Conservation (phyloP, 1,140 invertebrate genomes). For the Aleiodes sp. region DNA sequence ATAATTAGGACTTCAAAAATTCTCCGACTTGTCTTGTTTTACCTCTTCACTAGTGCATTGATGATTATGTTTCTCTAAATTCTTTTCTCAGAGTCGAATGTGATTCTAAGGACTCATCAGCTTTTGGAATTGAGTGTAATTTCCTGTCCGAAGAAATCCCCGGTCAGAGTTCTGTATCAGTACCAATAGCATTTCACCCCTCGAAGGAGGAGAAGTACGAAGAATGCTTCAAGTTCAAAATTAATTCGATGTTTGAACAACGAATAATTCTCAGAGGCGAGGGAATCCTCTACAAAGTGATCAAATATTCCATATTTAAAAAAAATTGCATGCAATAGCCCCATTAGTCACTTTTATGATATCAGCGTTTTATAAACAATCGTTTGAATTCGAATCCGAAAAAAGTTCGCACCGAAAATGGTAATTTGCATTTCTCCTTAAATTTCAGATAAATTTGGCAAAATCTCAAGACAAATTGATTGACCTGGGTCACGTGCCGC, state of each 20-base stretch:
- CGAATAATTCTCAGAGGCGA: constrained; percentile 56
- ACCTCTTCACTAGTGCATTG: too few species aligned
- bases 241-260: constrained; percentile 46
- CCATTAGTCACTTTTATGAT: too few species aligned
- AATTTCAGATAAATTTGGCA: constrained; percentile 49
- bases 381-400: too few species aligned
- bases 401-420: too few species aligned
- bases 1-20: too few species aligned
- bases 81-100: constrained; percentile 53
- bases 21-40: too few species aligned
- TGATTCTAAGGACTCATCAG: constrained; percentile 44
- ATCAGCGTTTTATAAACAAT: too few species aligned
- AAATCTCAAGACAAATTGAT: constrained; percentile 56
- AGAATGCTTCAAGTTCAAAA: constrained; percentile 48
- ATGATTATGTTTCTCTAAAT: too few species aligned
- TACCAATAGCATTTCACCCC: constrained; percentile 60
- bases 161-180: constrained; percentile 37
- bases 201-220: constrained; percentile 46
- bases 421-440: too few species aligned
- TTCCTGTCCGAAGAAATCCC: constrained; percentile 42
- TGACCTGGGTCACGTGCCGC: constrained; percentile 52
- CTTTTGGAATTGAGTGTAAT: constrained; percentile 46
- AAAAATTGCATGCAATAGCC: too few species aligned
- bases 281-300: constrained; percentile 53
- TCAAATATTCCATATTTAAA: neutral